These are phyloP conservation scores for Sminthopsis crassicaudata DNA, from an alignment of 2,113 vertebrate genomes.

Conservation along the genomic window DNA sequence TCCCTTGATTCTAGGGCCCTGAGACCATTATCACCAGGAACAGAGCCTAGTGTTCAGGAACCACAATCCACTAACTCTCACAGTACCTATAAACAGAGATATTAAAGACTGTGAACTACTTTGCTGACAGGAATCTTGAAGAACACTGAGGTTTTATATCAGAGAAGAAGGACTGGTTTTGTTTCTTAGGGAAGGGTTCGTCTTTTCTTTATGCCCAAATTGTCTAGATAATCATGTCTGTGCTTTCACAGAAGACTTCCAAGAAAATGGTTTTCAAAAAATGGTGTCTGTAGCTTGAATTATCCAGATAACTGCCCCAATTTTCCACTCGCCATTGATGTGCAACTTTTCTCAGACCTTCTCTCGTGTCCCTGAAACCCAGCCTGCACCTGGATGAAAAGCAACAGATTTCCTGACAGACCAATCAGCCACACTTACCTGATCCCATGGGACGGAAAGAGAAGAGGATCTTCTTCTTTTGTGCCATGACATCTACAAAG, in stretches of 20 bases:
- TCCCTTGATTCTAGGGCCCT: neutral
- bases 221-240: neutral
- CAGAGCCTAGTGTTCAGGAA: neutral
- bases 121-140: neutral
- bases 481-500: slow-evolving; percentile 46
- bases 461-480: slow-evolving; percentile 69
- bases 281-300: slow-evolving; percentile 35
- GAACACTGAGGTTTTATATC: neutral
- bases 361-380: slow-evolving; percentile 69
- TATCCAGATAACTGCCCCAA: slow-evolving; percentile 60
- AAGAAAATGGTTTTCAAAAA: neutral
- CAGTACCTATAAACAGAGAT: neutral
- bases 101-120: neutral
- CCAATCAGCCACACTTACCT: slow-evolving; percentile 67
- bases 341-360: slow-evolving; percentile 76
- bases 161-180: neutral
- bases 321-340: slow-evolving; percentile 68
- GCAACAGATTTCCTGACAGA: slow-evolving; percentile 81
- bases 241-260: neutral
- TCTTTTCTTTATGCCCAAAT: neutral
- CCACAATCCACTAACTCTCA: neutral
- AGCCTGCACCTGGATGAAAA: slow-evolving; percentile 77
- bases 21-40: neutral
- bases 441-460: slow-evolving; percentile 68
- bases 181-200: neutral